Conservation (phyloP, 2,797 vertebrate species). For the Hydrolagus colliei region DNA sequence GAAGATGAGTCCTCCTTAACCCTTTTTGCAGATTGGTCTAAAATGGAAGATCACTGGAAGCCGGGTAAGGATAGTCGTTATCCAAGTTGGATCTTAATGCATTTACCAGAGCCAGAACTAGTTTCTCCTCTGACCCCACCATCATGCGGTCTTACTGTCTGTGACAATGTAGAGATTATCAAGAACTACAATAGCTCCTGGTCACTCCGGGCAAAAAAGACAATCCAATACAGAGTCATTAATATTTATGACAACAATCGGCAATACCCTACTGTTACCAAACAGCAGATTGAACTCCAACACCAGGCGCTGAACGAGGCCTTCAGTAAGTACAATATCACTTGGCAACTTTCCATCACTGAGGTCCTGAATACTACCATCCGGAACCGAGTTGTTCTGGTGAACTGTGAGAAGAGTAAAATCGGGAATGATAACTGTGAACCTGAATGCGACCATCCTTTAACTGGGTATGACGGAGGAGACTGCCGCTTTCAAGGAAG, state of each 20-base stretch:
- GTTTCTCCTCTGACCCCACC: constrained; percentile 67
- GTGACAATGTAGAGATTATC: constrained; percentile 80
- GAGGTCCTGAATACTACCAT: constrained; percentile 72
- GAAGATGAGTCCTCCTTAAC: constrained; percentile 43
- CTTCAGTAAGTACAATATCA: constrained; percentile 81
- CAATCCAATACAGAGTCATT: constrained; percentile 78
- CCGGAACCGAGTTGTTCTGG: constrained; percentile 69
- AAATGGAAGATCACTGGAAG: constrained; percentile 61
- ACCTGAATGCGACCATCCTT: constrained; percentile 82
- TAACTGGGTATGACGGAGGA: constrained; percentile 84
- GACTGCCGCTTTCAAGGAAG: constrained; percentile 75
- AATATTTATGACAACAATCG: constrained; percentile 72
- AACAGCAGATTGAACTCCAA: constrained; percentile 69
- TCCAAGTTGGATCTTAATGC: constrained; percentile 59
- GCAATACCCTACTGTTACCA: constrained; percentile 63
- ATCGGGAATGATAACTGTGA: constrained; percentile 90
- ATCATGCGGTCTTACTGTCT: constrained; percentile 73
- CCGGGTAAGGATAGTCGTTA: constrained; percentile 63
- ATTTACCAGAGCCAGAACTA: constrained; percentile 52
- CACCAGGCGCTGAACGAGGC: constrained; percentile 68
- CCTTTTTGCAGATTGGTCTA: constrained; percentile 61
- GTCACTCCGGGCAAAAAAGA: constrained; percentile 69
- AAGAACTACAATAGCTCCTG: constrained; percentile 75
- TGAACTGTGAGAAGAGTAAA: constrained; percentile 83
- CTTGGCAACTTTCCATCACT: constrained; percentile 69